Evolutionary conservation across 2,797 vertebrate species (phyloP).

Genomic region (Poeciliopsis gracilis): DNA sequence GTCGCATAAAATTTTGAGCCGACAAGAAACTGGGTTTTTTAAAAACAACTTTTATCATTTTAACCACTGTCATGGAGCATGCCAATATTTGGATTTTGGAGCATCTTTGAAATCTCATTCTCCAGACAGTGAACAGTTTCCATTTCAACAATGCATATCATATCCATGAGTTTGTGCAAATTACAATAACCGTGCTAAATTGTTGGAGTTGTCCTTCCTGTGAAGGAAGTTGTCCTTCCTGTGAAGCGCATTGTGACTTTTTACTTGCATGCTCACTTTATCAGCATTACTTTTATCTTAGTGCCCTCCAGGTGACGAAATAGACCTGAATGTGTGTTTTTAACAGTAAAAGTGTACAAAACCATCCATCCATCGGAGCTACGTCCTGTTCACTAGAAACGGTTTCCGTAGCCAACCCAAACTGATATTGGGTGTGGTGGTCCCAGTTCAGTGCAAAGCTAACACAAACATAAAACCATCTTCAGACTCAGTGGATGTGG

Average conservation of each 20-base stretch:
- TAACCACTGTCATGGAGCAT: not conserved
- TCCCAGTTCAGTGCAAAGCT: slow-evolving; percentile 1
- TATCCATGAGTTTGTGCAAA: not conserved
- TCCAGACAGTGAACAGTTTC: not conserved
- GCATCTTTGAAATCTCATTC: not conserved
- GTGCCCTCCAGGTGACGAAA: not conserved
- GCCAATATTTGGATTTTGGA: not conserved
- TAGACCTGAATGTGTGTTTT: not conserved
- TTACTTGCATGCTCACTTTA: not conserved
- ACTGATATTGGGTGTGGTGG: not conserved
- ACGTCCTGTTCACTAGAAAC: not conserved
- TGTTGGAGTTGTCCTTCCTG: not conserved
- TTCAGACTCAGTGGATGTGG: not conserved
- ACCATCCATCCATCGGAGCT: not conserved
- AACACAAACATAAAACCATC: not conserved
- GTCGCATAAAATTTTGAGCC: not conserved
- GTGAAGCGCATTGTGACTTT: not conserved
- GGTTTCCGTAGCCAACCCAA: not conserved
- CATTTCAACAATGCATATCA: no score
- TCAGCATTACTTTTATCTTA: not conserved
- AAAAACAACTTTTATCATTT: not conserved
- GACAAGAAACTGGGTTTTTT: not conserved
- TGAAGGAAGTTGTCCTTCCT: no score
- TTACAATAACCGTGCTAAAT: not conserved
- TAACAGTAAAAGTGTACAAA: not conserved